phyloP scores from a whole-genome alignment of 2,113 vertebrate genomes.

The Tragelaphus imberbis region DNA sequence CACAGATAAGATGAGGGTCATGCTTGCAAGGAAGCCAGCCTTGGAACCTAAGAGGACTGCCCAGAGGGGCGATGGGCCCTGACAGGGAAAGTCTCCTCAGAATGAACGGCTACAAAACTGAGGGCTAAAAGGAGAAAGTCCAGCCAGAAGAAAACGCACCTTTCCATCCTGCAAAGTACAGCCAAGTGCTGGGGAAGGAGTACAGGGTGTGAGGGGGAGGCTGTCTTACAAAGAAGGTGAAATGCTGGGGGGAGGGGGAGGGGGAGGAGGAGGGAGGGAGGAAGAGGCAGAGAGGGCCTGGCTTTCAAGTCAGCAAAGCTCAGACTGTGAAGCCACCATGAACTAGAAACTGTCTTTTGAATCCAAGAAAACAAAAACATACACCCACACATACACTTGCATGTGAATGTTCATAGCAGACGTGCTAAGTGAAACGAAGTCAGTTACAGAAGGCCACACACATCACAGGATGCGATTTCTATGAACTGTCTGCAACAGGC shows the following conservation, averaged over 20 bases:
- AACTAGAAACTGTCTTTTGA: not conserved
- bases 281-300: not conserved
- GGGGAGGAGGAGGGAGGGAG: not conserved
- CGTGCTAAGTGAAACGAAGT: too few species aligned
- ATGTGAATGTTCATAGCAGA: rapidly evolving
- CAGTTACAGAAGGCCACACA: not conserved
- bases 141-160: too few species aligned
- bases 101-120: not conserved
- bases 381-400: not conserved
- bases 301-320: not conserved
- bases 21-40: not conserved
- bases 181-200: not conserved
- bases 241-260: not conserved
- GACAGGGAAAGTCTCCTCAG: not conserved
- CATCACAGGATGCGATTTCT: rapidly evolving
- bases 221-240: not conserved
- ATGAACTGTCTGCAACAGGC: not conserved
- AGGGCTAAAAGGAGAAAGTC: not conserved
- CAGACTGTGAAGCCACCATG: not conserved
- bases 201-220: not conserved
- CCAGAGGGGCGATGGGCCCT: rapidly evolving
- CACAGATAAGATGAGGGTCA: rapidly evolving
- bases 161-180: not conserved
- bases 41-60: not conserved
- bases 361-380: not conserved